A percentile compares a stretch with the other conserved stretches of the same genome.
phyloP scores from a whole-genome alignment of 2,888 invertebrate species.

The Hoplodrina ambigua region DNA sequence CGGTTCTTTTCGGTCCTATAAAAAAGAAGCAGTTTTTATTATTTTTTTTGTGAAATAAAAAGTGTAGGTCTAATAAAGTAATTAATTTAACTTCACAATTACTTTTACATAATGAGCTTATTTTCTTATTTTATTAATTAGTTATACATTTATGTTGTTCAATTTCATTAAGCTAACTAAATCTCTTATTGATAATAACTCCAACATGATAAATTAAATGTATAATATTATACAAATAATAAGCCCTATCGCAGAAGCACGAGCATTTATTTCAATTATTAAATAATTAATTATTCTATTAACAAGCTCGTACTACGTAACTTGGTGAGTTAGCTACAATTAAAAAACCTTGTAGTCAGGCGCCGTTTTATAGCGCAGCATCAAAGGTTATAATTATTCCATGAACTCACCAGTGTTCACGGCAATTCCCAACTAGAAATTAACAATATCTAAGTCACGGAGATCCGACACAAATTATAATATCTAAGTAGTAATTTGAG shows the following conservation, averaged over 20 bases:
- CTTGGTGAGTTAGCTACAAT: constrained; percentile 23
- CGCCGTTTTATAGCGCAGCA: constrained; percentile 5
- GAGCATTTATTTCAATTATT: constrained; percentile 17
- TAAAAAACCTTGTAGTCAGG: constrained; percentile 14
- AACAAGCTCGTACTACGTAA: constrained; percentile 25
- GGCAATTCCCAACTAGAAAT: constrained; percentile 7
- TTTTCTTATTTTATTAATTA: too few relatives aligned
- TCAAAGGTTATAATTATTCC: constrained; percentile 23
- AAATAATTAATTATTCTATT: constrained; percentile 24
- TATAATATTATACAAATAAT: constrained; percentile 3
- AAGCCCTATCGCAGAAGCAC: background rate
- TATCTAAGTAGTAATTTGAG: constrained; percentile 1
- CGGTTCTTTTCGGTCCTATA: background rate
- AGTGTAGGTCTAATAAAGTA: too few relatives aligned
- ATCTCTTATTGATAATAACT: background rate
- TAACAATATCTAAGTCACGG: constrained; percentile 1
- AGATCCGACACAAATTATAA: background rate
- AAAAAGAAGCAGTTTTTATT: too few relatives aligned
- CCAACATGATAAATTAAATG: too few relatives aligned
- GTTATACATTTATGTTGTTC: background rate
- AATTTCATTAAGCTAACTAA: background rate
- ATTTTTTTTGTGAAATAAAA: too few relatives aligned
- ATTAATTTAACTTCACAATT: too few relatives aligned
- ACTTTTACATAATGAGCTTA: background rate
- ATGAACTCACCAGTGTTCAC: background rate